These are phyloP conservation scores for Vulpes vulpes DNA, from an alignment of 2,113 vertebrate species.

Conservation along the genomic window DNA sequence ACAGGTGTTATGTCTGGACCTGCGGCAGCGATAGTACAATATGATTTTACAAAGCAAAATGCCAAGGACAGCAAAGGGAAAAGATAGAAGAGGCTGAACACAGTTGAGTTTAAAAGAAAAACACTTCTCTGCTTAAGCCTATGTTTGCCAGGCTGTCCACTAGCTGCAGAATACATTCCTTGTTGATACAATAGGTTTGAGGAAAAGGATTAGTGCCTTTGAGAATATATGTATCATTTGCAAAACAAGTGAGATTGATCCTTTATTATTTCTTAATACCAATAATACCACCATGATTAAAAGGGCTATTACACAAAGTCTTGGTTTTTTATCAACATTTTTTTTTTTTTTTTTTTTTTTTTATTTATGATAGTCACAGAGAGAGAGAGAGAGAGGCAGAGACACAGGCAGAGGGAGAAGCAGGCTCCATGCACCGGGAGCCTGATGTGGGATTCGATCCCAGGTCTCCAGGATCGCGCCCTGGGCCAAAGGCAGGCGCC, in stretches of 20 bases:
- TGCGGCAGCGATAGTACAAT: neutral
- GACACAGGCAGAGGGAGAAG: no score
- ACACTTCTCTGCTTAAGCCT: neutral
- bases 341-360: no score
- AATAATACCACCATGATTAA: neutral
- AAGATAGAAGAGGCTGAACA: neutral
- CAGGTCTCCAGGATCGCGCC: no score
- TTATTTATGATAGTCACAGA: no score
- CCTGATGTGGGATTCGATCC: no score
- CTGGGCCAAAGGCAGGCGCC: no score
- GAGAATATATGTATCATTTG: neutral
- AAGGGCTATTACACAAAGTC: neutral
- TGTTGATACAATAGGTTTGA: neutral
- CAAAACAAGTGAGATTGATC: conserved; percentile 28
- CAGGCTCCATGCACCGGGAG: no score
- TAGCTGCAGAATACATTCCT: neutral
- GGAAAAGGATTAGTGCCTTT: conserved; percentile 21
- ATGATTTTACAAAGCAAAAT: neutral
- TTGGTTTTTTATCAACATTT: conserved; percentile 4
- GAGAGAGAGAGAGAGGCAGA: no score
- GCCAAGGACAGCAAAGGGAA: neutral
- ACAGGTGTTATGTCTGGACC: neutral
- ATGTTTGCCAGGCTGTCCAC: neutral
- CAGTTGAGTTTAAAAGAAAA: conserved; percentile 16
- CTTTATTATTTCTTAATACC: neutral